Conservation (phyloP, 2,797 vertebrate genomes). For the Ammospiza maritima region DNA sequence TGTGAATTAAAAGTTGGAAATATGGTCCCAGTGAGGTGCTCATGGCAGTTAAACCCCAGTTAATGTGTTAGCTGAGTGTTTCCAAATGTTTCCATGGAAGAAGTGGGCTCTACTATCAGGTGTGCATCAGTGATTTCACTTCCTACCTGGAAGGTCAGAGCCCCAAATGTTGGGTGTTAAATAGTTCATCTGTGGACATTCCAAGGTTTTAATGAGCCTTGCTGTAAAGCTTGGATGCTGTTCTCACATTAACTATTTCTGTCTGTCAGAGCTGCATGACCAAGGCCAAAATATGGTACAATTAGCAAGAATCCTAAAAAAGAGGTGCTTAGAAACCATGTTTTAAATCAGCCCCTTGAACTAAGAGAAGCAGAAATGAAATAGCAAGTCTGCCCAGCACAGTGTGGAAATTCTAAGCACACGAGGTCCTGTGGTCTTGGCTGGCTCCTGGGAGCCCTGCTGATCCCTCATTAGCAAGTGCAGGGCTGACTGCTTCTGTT, state of each 20-base stretch:
- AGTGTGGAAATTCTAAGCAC: not conserved
- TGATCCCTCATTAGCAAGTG: not conserved
- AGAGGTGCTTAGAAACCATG: not conserved
- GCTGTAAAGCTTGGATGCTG: not conserved
- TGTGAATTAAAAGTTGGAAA: not conserved
- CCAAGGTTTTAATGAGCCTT: not conserved
- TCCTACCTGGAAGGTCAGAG: not conserved
- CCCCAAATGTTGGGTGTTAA: not conserved
- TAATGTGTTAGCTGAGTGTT: not conserved
- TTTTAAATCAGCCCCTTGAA: not conserved
- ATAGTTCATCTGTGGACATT: not conserved
- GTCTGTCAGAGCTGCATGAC: not conserved
- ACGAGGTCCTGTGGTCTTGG: not conserved
- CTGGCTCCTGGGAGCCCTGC: not conserved
- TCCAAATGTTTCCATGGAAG: not conserved
- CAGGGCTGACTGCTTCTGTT: constrained; percentile 13
- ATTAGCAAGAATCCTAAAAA: not conserved
- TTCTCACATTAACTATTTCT: not conserved
- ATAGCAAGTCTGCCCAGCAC: not conserved
- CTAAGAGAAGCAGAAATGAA: not conserved
- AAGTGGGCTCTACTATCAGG: not conserved
- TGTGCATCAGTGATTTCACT: not conserved
- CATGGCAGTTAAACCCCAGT: not conserved
- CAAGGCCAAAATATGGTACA: not conserved
- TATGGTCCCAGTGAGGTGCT: not conserved